Evolutionary conservation across 2,113 vertebrate genomes (phyloP), one percentile per base, ranked within the genome.

Genomic region (Xenotilapia leptura): DNA sequence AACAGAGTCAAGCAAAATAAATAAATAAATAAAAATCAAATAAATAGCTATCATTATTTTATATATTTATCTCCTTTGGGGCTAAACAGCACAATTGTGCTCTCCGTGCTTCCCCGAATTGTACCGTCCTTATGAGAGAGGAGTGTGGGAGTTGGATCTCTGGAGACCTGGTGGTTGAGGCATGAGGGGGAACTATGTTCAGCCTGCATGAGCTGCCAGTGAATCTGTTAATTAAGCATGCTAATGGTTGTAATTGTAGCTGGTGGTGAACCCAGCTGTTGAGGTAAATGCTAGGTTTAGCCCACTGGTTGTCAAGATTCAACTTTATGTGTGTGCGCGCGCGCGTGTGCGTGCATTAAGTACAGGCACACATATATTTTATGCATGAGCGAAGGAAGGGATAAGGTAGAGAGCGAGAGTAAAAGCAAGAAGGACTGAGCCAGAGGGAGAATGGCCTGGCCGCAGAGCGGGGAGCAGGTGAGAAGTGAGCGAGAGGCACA

Each of bases 181-280:
- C 75, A 91, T 84, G 86, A 92, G 82, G 80, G 83, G 88, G 90
- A 80, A 88, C 81, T 54, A 49, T 86, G 89, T 89, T 92, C 89
- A 85, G 91, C 90, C 89, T 90, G 84, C 90, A 81, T 93, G 87
- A 93, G 90, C 94, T 96, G 95, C 94, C 94, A 96, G 95, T 53
- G 87, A 94, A 96, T 96, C 95, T 92, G 94, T 96, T 96, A 96
- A 96, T 97, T 96, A 96, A 94, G 91, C 95, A 94, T 95, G 95
- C 92, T 96, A 96, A 96, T 96, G 94, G 92, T 89, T 85, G 89
- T 96, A 96, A 96, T 96, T 96, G 94, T 92, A 92, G 93, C 88
- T 92, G 93, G 89, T 93, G 91, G 94, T 96, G 96, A 96, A 95
- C 94, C 93, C 96, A 96, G 95, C 95, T 95, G 95, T 92, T 95